Percentiles rank a stretch among this genome's conserved stretches.
Conservation (phyloP, 2,113 vertebrate genomes). For the Grantiella picta region DNA sequence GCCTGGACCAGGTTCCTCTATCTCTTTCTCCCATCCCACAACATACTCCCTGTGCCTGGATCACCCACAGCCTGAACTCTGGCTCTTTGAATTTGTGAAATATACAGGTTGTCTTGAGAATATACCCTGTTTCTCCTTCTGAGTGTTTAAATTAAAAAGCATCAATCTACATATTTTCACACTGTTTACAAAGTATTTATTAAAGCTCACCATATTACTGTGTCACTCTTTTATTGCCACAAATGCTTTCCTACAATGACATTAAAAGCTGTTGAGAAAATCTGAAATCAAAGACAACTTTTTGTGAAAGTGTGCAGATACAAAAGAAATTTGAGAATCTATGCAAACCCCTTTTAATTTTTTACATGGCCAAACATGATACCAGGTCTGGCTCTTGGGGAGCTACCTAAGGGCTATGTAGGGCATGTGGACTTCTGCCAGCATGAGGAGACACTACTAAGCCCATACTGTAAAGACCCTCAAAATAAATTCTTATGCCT, state of each 20-base stretch:
- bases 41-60: background rate
- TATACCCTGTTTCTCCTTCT: background rate
- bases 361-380: background rate
- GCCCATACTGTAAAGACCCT: background rate
- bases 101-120: background rate
- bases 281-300: background rate
- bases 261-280: background rate
- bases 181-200: background rate
- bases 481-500: background rate
- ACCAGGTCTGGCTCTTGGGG: rapidly evolving
- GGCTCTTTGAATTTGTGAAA: background rate
- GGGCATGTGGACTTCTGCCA: rapidly evolving
- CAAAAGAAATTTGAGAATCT: background rate
- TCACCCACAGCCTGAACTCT: background rate
- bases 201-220: background rate
- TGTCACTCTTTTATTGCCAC: background rate
- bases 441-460: background rate
- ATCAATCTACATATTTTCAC: background rate
- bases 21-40: background rate
- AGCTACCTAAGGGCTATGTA: background rate
- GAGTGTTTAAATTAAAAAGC: background rate
- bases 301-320: background rate
- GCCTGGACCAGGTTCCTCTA: background rate
- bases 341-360: background rate
- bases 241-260: background rate